These are phyloP conservation scores for Helleia helle DNA, from an alignment of 2,888 invertebrate genomes.

Conservation along the genomic window DNA sequence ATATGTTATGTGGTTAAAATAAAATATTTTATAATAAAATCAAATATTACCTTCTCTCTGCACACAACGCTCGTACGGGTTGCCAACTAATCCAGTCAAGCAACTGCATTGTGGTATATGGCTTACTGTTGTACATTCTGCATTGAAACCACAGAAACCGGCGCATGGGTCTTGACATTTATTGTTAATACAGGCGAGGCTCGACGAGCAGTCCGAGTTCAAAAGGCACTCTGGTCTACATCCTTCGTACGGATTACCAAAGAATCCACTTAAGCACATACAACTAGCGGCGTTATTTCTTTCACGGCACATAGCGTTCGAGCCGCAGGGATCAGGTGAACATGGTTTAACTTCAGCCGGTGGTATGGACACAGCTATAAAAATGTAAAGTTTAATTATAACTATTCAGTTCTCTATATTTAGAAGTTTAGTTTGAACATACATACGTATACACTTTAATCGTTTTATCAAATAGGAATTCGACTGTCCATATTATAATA, in stretches of 20 bases:
- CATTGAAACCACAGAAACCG: constrained; percentile 84
- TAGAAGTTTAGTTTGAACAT: too few species aligned
- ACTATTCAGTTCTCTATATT: too few species aligned
- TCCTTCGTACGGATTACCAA: constrained; percentile 80
- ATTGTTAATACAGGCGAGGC: constrained; percentile 77
- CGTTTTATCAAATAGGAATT: too few species aligned
- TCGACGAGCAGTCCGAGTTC: constrained; percentile 78
- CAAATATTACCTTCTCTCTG: constrained; percentile 55
- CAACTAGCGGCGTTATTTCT: constrained; percentile 79
- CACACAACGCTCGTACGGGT: constrained; percentile 75
- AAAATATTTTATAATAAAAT: not conserved
- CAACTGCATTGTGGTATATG: constrained; percentile 86
- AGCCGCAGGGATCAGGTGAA: constrained; percentile 77
- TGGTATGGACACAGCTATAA: constrained; percentile 29
- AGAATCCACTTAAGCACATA: constrained; percentile 78
- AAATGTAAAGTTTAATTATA: too few species aligned
- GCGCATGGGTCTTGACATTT: constrained; percentile 82
- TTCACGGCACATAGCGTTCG: constrained; percentile 79
- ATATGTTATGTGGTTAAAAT: not conserved
- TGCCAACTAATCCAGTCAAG: constrained; percentile 76
- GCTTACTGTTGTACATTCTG: constrained; percentile 82
- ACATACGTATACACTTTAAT: too few species aligned
- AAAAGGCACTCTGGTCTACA: constrained; percentile 83
- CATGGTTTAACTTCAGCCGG: constrained; percentile 55
- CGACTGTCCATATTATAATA: too few species aligned